A percentile compares a stretch with the other conserved stretches of the same genome.
phyloP scores from a whole-genome alignment of 2,797 vertebrate species.

The Darevskia nairensis region DNA sequence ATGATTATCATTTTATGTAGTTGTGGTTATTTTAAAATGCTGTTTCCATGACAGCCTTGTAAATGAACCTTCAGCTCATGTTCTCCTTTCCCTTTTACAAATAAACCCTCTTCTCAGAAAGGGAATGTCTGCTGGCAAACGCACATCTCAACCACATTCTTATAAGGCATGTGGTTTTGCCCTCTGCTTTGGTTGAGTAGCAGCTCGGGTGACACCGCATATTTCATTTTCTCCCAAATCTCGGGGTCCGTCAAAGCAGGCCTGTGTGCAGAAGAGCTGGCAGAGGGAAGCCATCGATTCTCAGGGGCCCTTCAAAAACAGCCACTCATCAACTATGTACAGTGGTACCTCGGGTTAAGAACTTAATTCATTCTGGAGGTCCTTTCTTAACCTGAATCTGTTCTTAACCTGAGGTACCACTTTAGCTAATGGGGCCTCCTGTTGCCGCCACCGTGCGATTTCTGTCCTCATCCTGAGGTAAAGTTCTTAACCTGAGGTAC shows the following conservation, averaged over 20 bases:
- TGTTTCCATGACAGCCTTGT: slow-evolving; percentile 68
- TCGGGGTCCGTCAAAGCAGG: not conserved
- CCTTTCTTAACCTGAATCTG: too few species aligned
- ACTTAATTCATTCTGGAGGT: too few species aligned
- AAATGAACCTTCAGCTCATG: slow-evolving; percentile 71
- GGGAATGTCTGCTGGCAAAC: slow-evolving; percentile 65
- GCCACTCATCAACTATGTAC: not conserved
- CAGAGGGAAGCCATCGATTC: not conserved
- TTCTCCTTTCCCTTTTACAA: slow-evolving; percentile 65
- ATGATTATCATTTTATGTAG: slow-evolving; percentile 74
- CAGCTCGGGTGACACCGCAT: slow-evolving; percentile 29
- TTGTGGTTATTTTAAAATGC: slow-evolving; percentile 74
- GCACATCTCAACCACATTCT: slow-evolving; percentile 62
- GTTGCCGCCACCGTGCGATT: too few species aligned
- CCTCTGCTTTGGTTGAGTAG: slow-evolving; percentile 35
- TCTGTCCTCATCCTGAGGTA: too few species aligned
- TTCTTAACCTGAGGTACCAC: too few species aligned
- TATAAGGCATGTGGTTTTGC: slow-evolving; percentile 46
- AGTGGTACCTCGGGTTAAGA: too few species aligned
- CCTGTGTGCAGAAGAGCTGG: not conserved
- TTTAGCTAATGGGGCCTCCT: too few species aligned
- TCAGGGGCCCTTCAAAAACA: not conserved
- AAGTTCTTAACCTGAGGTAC: too few species aligned
- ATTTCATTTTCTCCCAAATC: slow-evolving; percentile 33
- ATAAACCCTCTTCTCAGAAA: slow-evolving; percentile 77